Base-by-base conservation (phyloP, 2,797 vertebrate genomes). In the Pipistrellus kuhlii region DNA sequence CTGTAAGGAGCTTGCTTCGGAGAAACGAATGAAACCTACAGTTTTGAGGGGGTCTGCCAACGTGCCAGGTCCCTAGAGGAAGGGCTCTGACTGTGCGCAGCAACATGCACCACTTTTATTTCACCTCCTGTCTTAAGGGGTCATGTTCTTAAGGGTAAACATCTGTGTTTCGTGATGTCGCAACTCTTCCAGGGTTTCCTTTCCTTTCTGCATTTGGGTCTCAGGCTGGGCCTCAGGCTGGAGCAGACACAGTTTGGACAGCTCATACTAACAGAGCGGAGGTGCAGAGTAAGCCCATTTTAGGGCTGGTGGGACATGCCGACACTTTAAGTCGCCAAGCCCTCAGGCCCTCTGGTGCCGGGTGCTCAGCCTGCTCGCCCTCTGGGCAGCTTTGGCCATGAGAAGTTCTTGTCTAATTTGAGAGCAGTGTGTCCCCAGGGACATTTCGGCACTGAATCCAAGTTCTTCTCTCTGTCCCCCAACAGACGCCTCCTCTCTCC, bases 391-490 rank as follows among this genome's bases (percentile, higher is more conserved):
- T 93, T 72, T 76, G 59, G 8, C n/a, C 48, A 3, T 23, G 75
- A 27, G 13, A 85, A 8, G 10, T 20, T 78, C 32, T 73, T 53
- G 27, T 14, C 25, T 81, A 20, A 32, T 21, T 27, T 57, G 32
- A 68, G 44, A 4, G 1, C 21, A 35, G 3, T 20, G 44, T 64
- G 38, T 55, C 25, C 17, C 48, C 1, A 0, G 73, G 35, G 6
- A 66, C 55, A 32, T 72, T 81, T 85, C 14, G 64, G n/a, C 25
- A 6, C 5, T 20, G 57, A 32, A 35, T 57, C 53, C 23, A 46
- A 17, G 8, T 44, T 83, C 25, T 95, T 87, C 35, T n/a, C 23
- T 81, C 68, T 30, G 41, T 71, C 18, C 44, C 48, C 55, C n/a
- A 55, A 8, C 1, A 85, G 73, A 44, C 0, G 27, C 14, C 38